Percentiles rank a stretch among this genome's conserved stretches.
phyloP scores from a whole-genome alignment of 2,113 vertebrate genomes.

The Sorex fumeus region DNA sequence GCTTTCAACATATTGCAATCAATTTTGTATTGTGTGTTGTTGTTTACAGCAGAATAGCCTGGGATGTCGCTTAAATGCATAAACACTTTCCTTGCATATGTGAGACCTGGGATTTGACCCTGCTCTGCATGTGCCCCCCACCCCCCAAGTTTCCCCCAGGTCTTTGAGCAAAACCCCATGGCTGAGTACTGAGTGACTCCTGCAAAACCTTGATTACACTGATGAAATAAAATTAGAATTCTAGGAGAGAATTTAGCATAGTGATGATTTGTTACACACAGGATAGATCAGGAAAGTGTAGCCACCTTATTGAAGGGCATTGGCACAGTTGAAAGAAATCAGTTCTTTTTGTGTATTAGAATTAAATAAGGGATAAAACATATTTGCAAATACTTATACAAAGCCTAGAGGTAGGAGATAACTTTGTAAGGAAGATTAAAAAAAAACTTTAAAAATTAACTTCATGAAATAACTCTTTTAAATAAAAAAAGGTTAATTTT shows the following conservation, averaged over 20 bases:
- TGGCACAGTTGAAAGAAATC: neutral
- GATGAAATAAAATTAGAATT: neutral
- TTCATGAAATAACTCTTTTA: neutral
- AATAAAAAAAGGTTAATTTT: neutral
- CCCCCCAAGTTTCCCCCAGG: too few species aligned
- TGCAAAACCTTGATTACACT: neutral
- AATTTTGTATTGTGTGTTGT: too few species aligned
- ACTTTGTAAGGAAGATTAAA: neutral
- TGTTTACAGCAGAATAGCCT: too few species aligned
- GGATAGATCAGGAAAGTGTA: neutral
- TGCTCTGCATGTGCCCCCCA: too few species aligned
- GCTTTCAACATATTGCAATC: too few species aligned
- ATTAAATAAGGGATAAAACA: neutral
- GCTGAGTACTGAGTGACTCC: too few species aligned
- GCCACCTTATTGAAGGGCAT: neutral
- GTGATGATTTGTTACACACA: neutral
- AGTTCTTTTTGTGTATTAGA: neutral
- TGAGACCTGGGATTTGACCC: too few species aligned
- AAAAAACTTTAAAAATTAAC: neutral
- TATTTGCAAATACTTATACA: neutral
- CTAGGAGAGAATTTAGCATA: neutral
- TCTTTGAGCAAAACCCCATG: too few species aligned
- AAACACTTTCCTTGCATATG: too few species aligned
- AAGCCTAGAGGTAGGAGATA: neutral
- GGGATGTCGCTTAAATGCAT: too few species aligned